Percentiles rank a stretch among this genome's conserved stretches.
Evolutionary conservation across 1,140 invertebrate species (phyloP).

Genomic region (Eumaeus atala): DNA sequence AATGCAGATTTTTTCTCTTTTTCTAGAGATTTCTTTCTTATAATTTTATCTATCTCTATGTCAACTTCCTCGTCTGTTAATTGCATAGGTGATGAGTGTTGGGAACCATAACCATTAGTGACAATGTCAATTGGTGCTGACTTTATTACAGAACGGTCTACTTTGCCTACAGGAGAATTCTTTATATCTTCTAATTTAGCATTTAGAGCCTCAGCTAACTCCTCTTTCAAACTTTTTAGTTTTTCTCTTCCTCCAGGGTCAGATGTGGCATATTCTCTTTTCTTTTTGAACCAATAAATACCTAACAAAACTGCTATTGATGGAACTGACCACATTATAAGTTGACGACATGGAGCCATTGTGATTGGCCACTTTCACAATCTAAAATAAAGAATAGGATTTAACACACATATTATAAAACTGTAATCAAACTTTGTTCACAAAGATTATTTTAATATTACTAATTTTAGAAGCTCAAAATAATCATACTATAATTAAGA

Average conservation of each 20-base stretch:
- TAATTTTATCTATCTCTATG: slow-evolving; percentile 76
- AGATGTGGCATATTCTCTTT: slow-evolving; percentile 73
- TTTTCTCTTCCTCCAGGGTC: slow-evolving; percentile 73
- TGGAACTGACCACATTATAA: slow-evolving; percentile 77
- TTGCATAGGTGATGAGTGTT: slow-evolving; percentile 71
- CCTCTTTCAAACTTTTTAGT: slow-evolving; percentile 68
- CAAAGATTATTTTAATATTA: no score
- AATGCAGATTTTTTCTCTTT: slow-evolving; percentile 53
- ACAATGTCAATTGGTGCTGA: slow-evolving; percentile 76
- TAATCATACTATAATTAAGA: no score
- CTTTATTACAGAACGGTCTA: slow-evolving; percentile 66
- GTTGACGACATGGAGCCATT: slow-evolving; percentile 75
- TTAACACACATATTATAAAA: slow-evolving; percentile 7
- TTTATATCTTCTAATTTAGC: slow-evolving; percentile 47
- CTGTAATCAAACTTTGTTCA: no score
- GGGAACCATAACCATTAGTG: slow-evolving; percentile 68
- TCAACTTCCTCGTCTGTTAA: slow-evolving; percentile 77
- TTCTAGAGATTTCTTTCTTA: slow-evolving; percentile 59
- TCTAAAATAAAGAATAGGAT: slow-evolving; percentile 56
- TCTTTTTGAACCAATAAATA: slow-evolving; percentile 79
- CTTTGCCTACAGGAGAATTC: slow-evolving; percentile 43
- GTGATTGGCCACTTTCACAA: slow-evolving; percentile 72
- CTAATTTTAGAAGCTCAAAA: no score
- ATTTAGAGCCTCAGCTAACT: slow-evolving; percentile 62
- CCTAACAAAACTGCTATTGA: slow-evolving; percentile 77